Conservation (phyloP, 2,797 vertebrate genomes). For the Halcyon leucocephala region DNA sequence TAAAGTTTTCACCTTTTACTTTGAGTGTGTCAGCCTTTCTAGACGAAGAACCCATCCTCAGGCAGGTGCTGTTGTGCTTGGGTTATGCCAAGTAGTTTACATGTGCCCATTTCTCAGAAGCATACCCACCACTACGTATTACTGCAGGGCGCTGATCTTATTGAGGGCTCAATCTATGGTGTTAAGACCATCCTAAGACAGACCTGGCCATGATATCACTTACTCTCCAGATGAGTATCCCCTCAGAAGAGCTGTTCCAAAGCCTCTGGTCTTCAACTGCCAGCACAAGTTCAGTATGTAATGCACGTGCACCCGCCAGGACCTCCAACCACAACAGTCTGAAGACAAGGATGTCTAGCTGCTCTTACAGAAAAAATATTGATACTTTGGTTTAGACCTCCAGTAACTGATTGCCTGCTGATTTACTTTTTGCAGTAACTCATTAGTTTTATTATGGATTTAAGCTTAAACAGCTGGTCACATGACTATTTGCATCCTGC, state of each 20-base stretch:
- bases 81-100: accelerated
- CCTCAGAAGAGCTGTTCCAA: neutral
- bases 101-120: accelerated
- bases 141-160: neutral
- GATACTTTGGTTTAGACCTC: neutral
- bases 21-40: neutral
- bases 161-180: accelerated
- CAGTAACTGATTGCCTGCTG: neutral
- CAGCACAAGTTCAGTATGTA: neutral
- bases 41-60: neutral
- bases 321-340: neutral
- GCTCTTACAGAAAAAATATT: neutral
- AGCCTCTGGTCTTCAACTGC: neutral
- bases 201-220: neutral
- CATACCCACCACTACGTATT: accelerated
- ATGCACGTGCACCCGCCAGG: accelerated
- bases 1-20: neutral
- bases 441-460: neutral
- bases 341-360: neutral
- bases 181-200: neutral
- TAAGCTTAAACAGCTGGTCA: neutral
- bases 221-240: neutral
- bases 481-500: neutral
- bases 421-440: neutral
- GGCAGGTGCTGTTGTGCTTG: neutral